Percentiles rank a stretch among this genome's conserved stretches.
Conservation (phyloP, 64 coral and sea anemone species). For the Porites lutea region DNA sequence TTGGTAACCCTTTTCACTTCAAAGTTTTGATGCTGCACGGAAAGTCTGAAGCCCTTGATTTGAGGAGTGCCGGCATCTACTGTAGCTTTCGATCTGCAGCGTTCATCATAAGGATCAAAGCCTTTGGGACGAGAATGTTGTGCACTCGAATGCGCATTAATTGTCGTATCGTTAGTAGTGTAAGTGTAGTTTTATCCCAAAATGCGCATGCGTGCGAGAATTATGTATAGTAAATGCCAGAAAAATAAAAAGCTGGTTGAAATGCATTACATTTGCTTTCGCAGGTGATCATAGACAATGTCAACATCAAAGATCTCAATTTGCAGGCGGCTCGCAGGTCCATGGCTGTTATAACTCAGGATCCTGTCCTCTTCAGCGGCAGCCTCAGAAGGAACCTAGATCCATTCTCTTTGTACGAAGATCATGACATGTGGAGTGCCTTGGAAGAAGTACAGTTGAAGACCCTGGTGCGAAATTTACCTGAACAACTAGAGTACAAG, state of each 20-base stretch:
- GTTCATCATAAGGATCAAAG: too few species aligned
- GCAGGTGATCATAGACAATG: constrained; percentile 26
- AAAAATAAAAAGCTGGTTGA: too few species aligned
- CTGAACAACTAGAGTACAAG: constrained; percentile 56
- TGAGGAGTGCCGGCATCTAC: too few species aligned
- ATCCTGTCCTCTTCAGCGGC: constrained; percentile 70
- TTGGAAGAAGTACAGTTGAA: constrained; percentile 74
- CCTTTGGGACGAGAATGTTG: too few species aligned
- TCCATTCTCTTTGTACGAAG: constrained; percentile 37
- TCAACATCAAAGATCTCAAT: constrained; percentile 53
- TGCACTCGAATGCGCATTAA: too few species aligned
- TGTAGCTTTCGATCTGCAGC: too few species aligned
- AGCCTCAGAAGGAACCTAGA: constrained; percentile 72
- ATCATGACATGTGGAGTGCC: constrained; percentile 52
- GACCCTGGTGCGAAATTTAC: constrained; percentile 6
- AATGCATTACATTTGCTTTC: too few species aligned
- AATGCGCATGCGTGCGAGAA: not conserved
- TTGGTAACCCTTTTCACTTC: too few species aligned
- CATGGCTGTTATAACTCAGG: constrained; percentile 68
- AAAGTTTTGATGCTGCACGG: too few species aligned
- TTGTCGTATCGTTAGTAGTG: not conserved
- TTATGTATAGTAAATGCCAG: not conserved
- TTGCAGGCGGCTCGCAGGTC: constrained; percentile 43
- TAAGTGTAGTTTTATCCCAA: too few species aligned
- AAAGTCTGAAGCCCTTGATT: too few species aligned